Percentiles rank a stretch among this genome's conserved stretches.
Conservation (phyloP, 2,797 vertebrate species). For the Myotis myotis region DNA sequence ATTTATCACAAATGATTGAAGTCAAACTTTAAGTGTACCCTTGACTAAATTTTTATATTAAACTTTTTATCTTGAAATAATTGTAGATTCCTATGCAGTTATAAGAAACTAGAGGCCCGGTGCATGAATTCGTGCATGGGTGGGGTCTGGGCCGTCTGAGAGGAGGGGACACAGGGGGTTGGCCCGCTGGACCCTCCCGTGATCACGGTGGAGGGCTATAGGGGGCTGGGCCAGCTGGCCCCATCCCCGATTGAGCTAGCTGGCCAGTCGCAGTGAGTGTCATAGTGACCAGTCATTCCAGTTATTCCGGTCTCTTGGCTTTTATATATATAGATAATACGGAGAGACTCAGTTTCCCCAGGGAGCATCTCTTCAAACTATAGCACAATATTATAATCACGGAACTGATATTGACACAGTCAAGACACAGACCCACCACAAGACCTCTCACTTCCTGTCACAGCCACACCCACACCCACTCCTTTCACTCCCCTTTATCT, state of each 20-base stretch:
- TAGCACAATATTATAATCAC: neutral
- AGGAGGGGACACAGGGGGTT: no score
- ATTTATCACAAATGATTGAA: neutral
- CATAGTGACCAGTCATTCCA: no score
- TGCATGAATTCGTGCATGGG: no score
- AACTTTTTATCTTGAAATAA: neutral
- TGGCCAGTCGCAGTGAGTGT: no score
- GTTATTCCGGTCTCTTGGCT: no score
- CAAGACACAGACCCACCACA: neutral
- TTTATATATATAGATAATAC: neutral
- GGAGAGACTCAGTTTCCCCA: neutral
- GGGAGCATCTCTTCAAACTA: neutral
- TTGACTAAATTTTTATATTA: slow-evolving; percentile 10
- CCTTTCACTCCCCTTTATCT: neutral
- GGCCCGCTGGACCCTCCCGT: no score
- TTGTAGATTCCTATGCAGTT: neutral
- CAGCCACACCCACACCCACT: neutral
- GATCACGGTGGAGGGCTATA: no score
- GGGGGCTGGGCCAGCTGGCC: no score
- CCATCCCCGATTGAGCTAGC: no score
- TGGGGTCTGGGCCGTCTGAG: no score
- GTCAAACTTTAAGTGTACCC: neutral
- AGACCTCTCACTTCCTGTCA: neutral
- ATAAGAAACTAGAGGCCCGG: neutral
- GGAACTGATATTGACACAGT: neutral